Base-by-base conservation (phyloP, 2,888 invertebrate genomes). In the Copidosoma aretas region DNA sequence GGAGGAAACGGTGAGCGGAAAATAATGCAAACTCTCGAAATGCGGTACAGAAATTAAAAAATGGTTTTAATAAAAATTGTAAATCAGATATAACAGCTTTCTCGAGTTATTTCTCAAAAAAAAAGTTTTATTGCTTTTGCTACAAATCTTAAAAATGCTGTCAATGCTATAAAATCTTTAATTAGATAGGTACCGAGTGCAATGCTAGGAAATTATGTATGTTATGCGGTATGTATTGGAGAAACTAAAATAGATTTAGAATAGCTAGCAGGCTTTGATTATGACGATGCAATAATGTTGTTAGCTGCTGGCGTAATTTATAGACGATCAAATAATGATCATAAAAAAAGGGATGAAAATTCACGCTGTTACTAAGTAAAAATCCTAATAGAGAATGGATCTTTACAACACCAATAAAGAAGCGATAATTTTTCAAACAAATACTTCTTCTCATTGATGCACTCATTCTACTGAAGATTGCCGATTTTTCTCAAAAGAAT, bases 11-110 rank as follows among this genome's bases (percentile, higher is more conserved):
- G 25, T 25, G n/a, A 8, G 5, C 17, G n/a, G 3, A 24, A 51
- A 5, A 64, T 64, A 10, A 58, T 64, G 24, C 19, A 43, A 32
- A 22, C 39, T 1, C 21, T 64, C 10, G 64, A 64, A n/a, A 17
- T 58, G 41, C 57, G 22, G 1, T 64, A 57, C 15, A 58, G 58
- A 4, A 57, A 58, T 39, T 4, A 14, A 1, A 19, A 17, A 4
- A 24, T 58, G 8, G 51, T 64, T 4, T 21, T 41, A 22, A 1
- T 51, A 15, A 52, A 39, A 10, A 21, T 64, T n/a, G 5, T 58
- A 2, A 22, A 22, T 2, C 32, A 32, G 0, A 58, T 64, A 12
- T 22, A 43, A 24, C 10, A 41, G 1, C 17, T 58, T 10, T 51
- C 64, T 0, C 4, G 54, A 15, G 3, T 54, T 25, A 25, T 24